These are phyloP conservation scores for Stratiomys singularior DNA, from an alignment of 2,888 invertebrate genomes.

Conservation along the genomic window DNA sequence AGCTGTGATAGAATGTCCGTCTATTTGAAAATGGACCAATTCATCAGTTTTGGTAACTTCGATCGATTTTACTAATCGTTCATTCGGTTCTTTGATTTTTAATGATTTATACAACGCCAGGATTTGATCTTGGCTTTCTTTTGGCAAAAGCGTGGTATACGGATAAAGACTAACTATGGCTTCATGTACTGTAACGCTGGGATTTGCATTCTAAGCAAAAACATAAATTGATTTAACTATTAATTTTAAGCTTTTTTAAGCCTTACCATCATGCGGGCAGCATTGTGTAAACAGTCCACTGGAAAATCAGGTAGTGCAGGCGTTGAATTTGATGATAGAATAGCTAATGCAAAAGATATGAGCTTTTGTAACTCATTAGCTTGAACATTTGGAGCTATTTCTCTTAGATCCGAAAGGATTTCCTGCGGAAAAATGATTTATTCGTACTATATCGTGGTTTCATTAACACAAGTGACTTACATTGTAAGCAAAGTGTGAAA, in stretches of 20 bases:
- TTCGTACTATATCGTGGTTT: no score
- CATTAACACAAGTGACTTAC: constrained; percentile 53
- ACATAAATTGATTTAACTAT: constrained; percentile 1
- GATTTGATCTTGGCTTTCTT: constrained; percentile 79
- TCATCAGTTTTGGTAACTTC: constrained; percentile 23
- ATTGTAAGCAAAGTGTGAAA: constrained; percentile 66
- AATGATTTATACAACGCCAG: constrained; percentile 76
- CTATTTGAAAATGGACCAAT: constrained; percentile 56
- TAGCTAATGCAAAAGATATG: constrained; percentile 81
- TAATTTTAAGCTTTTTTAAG: not conserved
- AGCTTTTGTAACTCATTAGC: constrained; percentile 62
- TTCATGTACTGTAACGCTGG: constrained; percentile 73
- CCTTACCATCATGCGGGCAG: constrained; percentile 67
- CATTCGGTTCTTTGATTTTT: constrained; percentile 61
- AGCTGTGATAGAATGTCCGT: constrained; percentile 65
- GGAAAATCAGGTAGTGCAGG: constrained; percentile 88
- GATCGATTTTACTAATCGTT: constrained; percentile 14
- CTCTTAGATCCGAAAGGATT: constrained; percentile 59
- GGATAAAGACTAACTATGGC: constrained; percentile 85
- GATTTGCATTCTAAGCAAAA: constrained; percentile 77
- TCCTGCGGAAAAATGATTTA: no score
- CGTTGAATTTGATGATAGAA: constrained; percentile 79
- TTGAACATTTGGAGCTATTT: constrained; percentile 68
- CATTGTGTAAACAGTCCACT: constrained; percentile 77
- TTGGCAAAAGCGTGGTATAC: constrained; percentile 79